These are phyloP conservation scores for Myotis myotis DNA, from an alignment of 2,797 vertebrate genomes.

Conservation along the genomic window DNA sequence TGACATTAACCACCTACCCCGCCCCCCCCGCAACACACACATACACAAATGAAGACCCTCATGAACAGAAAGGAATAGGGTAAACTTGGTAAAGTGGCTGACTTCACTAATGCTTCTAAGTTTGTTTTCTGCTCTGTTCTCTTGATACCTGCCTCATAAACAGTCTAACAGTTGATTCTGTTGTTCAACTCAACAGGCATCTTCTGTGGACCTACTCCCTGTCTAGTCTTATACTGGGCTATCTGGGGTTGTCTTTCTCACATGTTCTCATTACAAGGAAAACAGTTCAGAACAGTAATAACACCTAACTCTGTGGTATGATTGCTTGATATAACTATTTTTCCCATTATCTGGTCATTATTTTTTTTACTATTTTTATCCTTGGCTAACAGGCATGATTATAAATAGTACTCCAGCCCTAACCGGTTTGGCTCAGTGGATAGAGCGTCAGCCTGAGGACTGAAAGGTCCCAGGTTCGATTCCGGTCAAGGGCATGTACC, in stretches of 20 bases:
- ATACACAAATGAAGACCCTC: background rate
- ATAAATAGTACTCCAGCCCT: background rate
- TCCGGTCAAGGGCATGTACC: too few relatives aligned
- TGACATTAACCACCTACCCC: background rate
- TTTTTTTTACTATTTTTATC: conserved; percentile 17
- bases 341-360: background rate
- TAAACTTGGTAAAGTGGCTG: background rate
- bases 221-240: background rate
- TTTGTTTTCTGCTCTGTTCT: background rate
- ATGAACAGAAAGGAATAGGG: background rate
- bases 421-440: too few relatives aligned
- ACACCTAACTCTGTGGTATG: background rate
- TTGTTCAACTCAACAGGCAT: background rate
- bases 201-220: background rate
- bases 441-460: too few relatives aligned
- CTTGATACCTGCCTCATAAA: background rate
- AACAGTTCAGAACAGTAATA: background rate
- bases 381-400: background rate
- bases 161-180: background rate
- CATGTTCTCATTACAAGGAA: conserved; percentile 1
- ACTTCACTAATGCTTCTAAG: background rate
- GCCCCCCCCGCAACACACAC: background rate
- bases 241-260: background rate
- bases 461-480: too few relatives aligned
- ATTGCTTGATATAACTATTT: conserved; percentile 40